Conservation (phyloP, 2,113 vertebrate genomes). For the Zosterops lateralis region DNA sequence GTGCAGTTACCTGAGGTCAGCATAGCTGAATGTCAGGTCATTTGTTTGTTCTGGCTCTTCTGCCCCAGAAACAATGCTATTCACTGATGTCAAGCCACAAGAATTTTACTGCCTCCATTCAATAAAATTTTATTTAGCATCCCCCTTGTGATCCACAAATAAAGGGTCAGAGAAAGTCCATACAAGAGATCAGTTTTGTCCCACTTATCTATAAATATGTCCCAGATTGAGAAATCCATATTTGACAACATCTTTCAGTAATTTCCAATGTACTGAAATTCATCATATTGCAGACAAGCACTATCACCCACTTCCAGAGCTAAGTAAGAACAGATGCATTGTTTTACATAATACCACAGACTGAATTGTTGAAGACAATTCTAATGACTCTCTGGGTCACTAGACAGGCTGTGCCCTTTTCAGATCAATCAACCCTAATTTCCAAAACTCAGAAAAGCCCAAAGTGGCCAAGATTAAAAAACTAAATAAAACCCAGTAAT, state of each 20-base stretch:
- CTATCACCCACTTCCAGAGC: neutral
- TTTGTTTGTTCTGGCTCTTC: neutral
- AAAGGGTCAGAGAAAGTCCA: neutral
- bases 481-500: neutral
- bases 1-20: neutral
- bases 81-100: neutral
- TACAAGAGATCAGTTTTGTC: neutral
- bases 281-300: neutral
- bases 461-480: fast-evolving
- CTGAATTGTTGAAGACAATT: neutral
- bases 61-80: neutral
- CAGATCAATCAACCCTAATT: neutral
- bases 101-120: neutral
- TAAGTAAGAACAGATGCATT: neutral
- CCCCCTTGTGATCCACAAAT: neutral
- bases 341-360: neutral
- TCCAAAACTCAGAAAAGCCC: neutral
- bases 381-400: neutral
- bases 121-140: neutral
- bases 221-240: neutral
- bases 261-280: neutral
- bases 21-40: neutral
- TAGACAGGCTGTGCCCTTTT: neutral
- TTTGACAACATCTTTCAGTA: neutral
- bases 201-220: neutral